Conservation (phyloP, 1,140 invertebrate genomes). For the Stegodyphus mimosarum region DNA sequence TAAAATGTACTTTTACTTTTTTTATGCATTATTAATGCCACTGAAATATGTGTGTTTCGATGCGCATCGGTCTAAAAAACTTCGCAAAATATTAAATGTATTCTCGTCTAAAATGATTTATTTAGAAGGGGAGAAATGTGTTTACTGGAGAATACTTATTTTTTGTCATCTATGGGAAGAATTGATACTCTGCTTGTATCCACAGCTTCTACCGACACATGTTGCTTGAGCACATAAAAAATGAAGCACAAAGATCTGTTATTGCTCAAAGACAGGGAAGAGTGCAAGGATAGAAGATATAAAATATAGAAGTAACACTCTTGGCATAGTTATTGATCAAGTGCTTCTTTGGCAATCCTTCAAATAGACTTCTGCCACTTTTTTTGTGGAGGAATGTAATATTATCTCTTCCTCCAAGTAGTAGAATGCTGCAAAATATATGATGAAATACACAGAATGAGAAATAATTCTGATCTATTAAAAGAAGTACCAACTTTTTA, state of each 20-base stretch:
- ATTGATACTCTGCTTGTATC: constrained; percentile 37
- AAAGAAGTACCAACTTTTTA: no score
- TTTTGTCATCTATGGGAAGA: constrained; percentile 42
- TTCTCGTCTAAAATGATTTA: constrained; percentile 25
- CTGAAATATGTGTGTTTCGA: no score
- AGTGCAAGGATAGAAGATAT: constrained; percentile 32
- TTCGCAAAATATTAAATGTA: neutral
- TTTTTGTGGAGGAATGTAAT: constrained; percentile 28
- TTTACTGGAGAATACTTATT: constrained; percentile 28
- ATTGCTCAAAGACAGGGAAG: constrained; percentile 40
- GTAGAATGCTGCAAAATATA: constrained; percentile 24
- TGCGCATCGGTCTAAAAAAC: neutral
- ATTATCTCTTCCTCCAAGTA: constrained; percentile 21
- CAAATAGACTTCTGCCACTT: constrained; percentile 20
- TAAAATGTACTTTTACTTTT: no score
- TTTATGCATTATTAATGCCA: no score
- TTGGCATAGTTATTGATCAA: constrained; percentile 54
- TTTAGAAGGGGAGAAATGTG: constrained; percentile 34
- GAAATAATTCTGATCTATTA: no score
- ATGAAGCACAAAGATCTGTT: constrained; percentile 51
- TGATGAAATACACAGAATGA: neutral
- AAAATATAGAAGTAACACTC: constrained; percentile 57
- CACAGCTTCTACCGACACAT: constrained; percentile 32
- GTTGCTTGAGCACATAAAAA: constrained; percentile 52
- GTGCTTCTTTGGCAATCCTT: constrained; percentile 43